Conservation (phyloP, 2,888 invertebrate genomes). For the Teleogryllus oceanicus region DNA sequence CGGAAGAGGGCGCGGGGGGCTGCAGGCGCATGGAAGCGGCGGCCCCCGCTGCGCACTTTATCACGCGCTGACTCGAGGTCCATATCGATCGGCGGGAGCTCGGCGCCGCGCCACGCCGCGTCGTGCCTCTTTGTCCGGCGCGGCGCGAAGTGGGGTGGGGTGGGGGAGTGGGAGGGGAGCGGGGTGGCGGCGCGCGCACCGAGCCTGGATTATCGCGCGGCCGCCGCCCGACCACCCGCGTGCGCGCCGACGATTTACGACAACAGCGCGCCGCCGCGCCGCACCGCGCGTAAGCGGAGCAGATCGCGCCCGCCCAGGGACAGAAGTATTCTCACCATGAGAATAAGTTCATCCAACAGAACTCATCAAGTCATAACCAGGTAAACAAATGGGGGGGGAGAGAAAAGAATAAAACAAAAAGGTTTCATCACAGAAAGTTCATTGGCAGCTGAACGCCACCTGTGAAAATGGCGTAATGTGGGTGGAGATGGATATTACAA, state of each 20-base stretch:
- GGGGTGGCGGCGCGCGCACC: neutral
- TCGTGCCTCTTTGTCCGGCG: neutral
- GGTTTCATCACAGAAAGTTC: too few species aligned
- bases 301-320: neutral
- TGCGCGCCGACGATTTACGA: neutral
- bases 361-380: too few species aligned
- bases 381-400: too few species aligned
- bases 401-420: too few species aligned
- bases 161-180: neutral
- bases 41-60: conserved; percentile 8
- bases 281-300: neutral
- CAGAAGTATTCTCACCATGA: too few species aligned
- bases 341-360: too few species aligned
- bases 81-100: conserved; percentile 10
- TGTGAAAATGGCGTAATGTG: too few species aligned
- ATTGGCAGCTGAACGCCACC: too few species aligned
- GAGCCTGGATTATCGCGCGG: neutral
- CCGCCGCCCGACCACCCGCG: neutral
- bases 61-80: conserved; percentile 4
- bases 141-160: neutral
- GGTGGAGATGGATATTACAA: too few species aligned
- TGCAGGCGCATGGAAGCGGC: neutral
- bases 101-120: neutral
- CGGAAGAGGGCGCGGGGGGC: neutral
- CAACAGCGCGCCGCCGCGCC: neutral